phyloP scores from a whole-genome alignment of 2,888 invertebrate species.

The Drosophila quinaria region DNA sequence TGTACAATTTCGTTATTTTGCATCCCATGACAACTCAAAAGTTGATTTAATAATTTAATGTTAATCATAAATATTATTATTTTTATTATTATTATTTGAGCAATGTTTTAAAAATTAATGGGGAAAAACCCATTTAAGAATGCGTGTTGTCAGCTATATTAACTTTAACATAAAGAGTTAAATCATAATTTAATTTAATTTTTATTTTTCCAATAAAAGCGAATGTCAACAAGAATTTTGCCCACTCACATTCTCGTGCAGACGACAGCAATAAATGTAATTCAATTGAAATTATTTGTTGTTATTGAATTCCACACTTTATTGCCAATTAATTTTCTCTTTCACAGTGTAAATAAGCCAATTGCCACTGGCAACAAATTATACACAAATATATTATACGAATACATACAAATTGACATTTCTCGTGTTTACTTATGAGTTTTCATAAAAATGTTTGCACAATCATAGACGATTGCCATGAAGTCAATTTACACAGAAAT shows the following conservation, averaged over 20 bases:
- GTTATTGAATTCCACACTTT: constrained; percentile 1
- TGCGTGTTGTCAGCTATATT: neutral
- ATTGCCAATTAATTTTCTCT: constrained; percentile 29
- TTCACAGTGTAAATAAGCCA: constrained; percentile 13
- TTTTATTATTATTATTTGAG: no score
- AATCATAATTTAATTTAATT: neutral
- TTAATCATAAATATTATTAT: no score
- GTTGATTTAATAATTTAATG: no score
- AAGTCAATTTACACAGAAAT: constrained; percentile 27
- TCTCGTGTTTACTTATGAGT: constrained; percentile 2
- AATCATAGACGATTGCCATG: constrained; percentile 29
- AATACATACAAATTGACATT: constrained; percentile 17
- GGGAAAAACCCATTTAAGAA: no score
- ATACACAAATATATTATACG: neutral
- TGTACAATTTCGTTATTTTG: no score
- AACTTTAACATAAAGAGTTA: neutral
- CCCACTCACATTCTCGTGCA: neutral
- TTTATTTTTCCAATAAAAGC: neutral
- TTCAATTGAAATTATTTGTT: constrained; percentile 9
- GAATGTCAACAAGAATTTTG: neutral
- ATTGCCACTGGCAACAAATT: constrained; percentile 12
- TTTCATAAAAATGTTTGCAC: constrained; percentile 27
- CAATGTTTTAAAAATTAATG: no score
- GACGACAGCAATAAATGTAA: neutral
- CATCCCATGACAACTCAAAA: no score